A percentile compares a stretch with the other conserved stretches of the same genome.
Evolutionary conservation across 1,140 invertebrate species (phyloP).

Genomic region (Pissodes strobi): DNA sequence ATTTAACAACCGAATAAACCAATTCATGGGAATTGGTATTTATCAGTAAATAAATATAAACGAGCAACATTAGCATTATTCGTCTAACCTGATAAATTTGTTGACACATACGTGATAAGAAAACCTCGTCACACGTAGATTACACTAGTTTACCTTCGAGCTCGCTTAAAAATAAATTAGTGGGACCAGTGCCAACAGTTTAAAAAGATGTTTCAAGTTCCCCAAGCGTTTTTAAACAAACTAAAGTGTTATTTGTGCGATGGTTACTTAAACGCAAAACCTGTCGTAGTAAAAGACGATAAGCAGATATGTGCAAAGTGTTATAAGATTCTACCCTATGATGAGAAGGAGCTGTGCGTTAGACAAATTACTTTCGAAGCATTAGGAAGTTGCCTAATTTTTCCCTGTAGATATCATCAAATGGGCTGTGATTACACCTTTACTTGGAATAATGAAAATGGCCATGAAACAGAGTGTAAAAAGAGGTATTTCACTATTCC

Average conservation of each 20-base stretch:
- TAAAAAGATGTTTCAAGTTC: conserved; percentile 9
- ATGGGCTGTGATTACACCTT: conserved; percentile 24
- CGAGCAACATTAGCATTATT: background rate
- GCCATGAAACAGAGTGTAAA: conserved; percentile 22
- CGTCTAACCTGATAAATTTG: conserved; percentile 7
- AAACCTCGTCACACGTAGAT: conserved; percentile 12
- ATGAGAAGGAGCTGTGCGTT: conserved; percentile 16
- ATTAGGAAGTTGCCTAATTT: conserved; percentile 16
- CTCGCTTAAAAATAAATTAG: conserved; percentile 28
- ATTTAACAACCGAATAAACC: no score
- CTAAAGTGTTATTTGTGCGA: conserved; percentile 21
- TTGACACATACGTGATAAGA: conserved; percentile 21
- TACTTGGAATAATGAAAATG: conserved; percentile 6
- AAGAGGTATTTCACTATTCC: conserved; percentile 20
- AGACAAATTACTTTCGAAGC: conserved; percentile 21
- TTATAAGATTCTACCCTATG: conserved; percentile 17
- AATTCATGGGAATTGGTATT: no score
- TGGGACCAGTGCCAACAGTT: background rate
- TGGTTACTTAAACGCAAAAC: conserved; percentile 20
- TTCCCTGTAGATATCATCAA: conserved; percentile 31
- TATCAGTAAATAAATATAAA: no score
- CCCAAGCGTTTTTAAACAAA: conserved; percentile 5
- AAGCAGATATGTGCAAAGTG: conserved; percentile 30
- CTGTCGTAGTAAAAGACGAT: conserved; percentile 8
- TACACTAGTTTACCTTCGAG: conserved; percentile 17